These are phyloP conservation scores for Melanocharis versteri DNA, from an alignment of 2,113 vertebrate genomes.

Conservation along the genomic window DNA sequence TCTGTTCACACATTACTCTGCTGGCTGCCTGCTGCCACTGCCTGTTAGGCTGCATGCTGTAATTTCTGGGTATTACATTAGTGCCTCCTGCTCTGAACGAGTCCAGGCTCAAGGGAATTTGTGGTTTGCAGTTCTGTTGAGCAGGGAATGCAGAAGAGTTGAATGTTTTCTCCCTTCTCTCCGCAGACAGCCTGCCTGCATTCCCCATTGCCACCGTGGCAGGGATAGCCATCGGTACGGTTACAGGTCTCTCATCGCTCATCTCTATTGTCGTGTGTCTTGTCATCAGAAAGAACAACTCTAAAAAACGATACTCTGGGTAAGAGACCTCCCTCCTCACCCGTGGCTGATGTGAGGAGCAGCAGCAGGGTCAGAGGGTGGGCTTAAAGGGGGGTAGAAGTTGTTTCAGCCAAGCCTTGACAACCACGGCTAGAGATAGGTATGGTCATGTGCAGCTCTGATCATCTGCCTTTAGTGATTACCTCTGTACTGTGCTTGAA, in stretches of 20 bases:
- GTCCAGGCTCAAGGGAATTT: not conserved
- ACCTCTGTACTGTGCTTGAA: not conserved
- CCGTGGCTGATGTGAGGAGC: not conserved
- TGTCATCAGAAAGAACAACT: constrained; percentile 79
- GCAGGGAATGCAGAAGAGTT: constrained; percentile 29
- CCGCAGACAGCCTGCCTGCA: constrained; percentile 67
- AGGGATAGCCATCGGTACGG: constrained; percentile 78
- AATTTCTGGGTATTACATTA: not conserved
- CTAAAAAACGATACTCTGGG: constrained; percentile 86
- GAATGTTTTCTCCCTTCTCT: constrained; percentile 59
- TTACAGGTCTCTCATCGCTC: constrained; percentile 80
- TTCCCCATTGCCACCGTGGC: constrained; percentile 78
- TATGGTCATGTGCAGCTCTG: not conserved
- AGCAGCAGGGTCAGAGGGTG: constrained; percentile 6
- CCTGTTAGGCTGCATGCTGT: not conserved
- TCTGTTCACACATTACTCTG: not conserved
- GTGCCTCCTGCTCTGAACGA: not conserved
- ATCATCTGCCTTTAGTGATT: not conserved
- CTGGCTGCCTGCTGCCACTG: not conserved
- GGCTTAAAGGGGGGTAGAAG: not conserved
- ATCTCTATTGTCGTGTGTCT: constrained; percentile 77
- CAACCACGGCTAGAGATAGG: not conserved
- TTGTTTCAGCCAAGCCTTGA: not conserved
- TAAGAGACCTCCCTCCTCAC: constrained; percentile 72
- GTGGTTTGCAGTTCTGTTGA: not conserved